Evolutionary conservation across 1,140 invertebrate species (phyloP), one percentile per base, ranked within the genome.

Genomic region (Hesperophylax magnus): DNA sequence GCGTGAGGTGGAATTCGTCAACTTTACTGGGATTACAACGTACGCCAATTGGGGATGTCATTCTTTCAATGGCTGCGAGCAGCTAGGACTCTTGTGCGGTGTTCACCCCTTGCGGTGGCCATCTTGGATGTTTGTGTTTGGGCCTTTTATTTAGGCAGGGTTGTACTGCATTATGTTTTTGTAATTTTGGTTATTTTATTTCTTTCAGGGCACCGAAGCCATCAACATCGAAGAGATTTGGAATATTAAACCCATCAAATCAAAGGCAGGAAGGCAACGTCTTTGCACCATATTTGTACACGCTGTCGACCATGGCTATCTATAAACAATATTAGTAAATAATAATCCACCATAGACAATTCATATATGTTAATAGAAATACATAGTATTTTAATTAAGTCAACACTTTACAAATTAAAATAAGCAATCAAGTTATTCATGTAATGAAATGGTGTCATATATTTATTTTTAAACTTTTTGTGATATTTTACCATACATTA

Each of bases 281-380:
- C 86, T 93, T 77, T 92, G 92, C 0, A 89, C 93, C 79, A 90
- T 93, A 18, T 88, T 94, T n/a, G 90, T 92, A 47, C 92, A 94
- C 85, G 93, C 92, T 78, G 91, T 93, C 9, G 91, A 94, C 81
- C 90, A 88, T 79, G 92, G 90, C 24, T 94, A 91, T 85, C 89
- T 94, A 86, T 91, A 88, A 85, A 86, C 22, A 39, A 8, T 6
- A 67, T 65, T 17, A 63, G 27, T 20, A 31, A 79, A 82, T n/a
- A 69, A 8, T 22, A n/a, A 18, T 58, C 20, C 56, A 18, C 8
- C 56, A 58, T n/a, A 63, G 60, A 27, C 47, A 65, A 61, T 80
- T n/a, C 34, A 65, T 65, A 1, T 65, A 65, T 65, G 61, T 27
- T 3, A 22, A 27, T 63, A 27, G 14, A 63, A 3, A 63, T 63